phyloP scores from a whole-genome alignment of 2,113 vertebrate species.

The Collichthys lucidus region DNA sequence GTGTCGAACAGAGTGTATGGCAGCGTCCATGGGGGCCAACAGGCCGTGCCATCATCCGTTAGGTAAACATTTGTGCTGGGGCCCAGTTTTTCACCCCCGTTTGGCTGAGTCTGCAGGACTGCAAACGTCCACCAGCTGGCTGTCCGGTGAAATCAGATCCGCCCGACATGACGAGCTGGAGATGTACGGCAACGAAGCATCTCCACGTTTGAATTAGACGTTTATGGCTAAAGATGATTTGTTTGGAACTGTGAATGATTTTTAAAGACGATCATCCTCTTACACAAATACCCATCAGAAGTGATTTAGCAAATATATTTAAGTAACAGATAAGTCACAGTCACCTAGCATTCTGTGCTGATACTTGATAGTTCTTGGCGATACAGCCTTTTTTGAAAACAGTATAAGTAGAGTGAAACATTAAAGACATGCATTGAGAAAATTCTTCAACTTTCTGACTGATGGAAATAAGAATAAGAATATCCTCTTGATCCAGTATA shows the following conservation, averaged over 20 bases:
- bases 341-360: not conserved
- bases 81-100: slow-evolving; percentile 34
- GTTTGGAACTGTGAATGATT: not conserved
- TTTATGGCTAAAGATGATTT: not conserved
- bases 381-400: no score
- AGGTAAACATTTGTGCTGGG: slow-evolving; percentile 67
- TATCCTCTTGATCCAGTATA: not conserved
- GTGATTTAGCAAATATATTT: not conserved
- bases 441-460: not conserved
- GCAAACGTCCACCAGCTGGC: slow-evolving; percentile 65
- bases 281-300: not conserved
- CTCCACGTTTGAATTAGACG: not conserved
- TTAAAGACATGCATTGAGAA: not conserved
- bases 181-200: not conserved
- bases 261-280: not conserved
- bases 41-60: slow-evolving; percentile 75
- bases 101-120: slow-evolving; percentile 65
- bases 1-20: slow-evolving; percentile 14
- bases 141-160: slow-evolving; percentile 4
- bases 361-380: not conserved
- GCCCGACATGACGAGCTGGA: slow-evolving; percentile 25
- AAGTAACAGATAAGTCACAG: not conserved
- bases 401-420: not conserved
- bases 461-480: not conserved
- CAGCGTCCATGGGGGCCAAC: slow-evolving; percentile 34